These are phyloP conservation scores for Eilema griseolum DNA, from an alignment of 2,888 invertebrate genomes.

Conservation along the genomic window DNA sequence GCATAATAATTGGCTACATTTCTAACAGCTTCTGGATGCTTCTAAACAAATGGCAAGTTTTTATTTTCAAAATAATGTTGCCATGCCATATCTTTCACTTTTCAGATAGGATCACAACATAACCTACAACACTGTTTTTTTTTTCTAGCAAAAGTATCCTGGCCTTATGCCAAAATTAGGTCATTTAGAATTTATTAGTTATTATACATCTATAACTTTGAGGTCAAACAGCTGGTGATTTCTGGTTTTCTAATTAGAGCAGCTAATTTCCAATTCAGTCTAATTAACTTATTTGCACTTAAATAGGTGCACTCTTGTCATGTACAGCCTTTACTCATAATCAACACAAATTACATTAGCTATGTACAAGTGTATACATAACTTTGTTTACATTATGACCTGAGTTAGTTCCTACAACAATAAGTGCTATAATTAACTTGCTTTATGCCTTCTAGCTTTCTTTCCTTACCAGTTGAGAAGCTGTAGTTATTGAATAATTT, in stretches of 20 bases:
- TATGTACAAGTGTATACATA: conserved; percentile 17
- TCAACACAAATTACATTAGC: conserved; percentile 27
- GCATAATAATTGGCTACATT: conserved; percentile 2
- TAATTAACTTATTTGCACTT: not conserved
- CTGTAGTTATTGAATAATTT: conserved; percentile 29
- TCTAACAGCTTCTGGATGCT: not conserved
- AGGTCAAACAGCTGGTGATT: conserved; percentile 1
- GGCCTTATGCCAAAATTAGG: conserved; percentile 44
- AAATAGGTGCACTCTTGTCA: conserved; percentile 17
- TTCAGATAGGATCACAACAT: conserved; percentile 21
- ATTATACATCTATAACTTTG: conserved; percentile 4
- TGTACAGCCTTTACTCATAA: conserved; percentile 20
- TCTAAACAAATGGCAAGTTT: not conserved
- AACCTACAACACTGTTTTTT: conserved; percentile 35
- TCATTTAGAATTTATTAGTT: conserved; percentile 11
- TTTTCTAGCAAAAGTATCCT: conserved; percentile 21
- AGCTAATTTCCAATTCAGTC: conserved; percentile 2
- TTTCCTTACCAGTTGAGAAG: conserved; percentile 16
- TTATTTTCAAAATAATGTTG: conserved; percentile 8
- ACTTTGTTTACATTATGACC: conserved; percentile 46
- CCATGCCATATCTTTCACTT: conserved; percentile 6
- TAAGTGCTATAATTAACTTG: conserved; percentile 41
- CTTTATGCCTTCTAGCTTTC: conserved; percentile 20
- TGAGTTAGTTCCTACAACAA: conserved; percentile 43
- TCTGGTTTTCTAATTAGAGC: not conserved